Evolutionary conservation across 2,797 vertebrate genomes (phyloP).

Genomic region (Limosa lapponica): DNA sequence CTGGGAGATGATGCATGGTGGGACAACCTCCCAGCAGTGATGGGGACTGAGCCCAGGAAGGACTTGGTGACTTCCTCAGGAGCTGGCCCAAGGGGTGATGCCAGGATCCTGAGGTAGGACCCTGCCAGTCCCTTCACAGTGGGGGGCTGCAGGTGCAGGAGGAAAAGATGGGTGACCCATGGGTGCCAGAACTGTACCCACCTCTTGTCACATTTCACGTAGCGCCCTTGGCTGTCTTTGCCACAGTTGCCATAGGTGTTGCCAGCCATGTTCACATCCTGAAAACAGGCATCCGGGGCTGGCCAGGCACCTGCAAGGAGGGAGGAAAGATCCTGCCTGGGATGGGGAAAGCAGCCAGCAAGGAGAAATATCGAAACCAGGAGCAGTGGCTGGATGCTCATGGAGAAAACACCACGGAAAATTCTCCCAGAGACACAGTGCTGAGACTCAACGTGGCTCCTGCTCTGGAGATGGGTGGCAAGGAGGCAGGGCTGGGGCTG

Average conservation of each 20-base stretch:
- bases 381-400: not conserved
- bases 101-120: no score
- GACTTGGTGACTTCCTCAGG: not conserved
- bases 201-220: conserved; percentile 87
- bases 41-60: not conserved
- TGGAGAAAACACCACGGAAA: fast-evolving
- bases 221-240: conserved; percentile 84
- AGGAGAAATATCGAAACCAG: fast-evolving
- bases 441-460: fast-evolving
- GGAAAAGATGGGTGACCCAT: not conserved
- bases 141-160: fast-evolving
- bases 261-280: conserved; percentile 89
- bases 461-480: fast-evolving
- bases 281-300: conserved; percentile 89
- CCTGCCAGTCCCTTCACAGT: fast-evolving
- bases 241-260: conserved; percentile 93
- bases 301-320: conserved; percentile 85
- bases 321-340: fast-evolving
- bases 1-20: not conserved
- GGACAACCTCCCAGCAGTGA: not conserved
- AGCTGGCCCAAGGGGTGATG: not conserved
- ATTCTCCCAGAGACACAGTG: fast-evolving
- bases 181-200: conserved; percentile 39
- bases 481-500: not conserved
- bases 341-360: not conserved